A percentile compares a stretch with the other conserved stretches of the same genome.
phyloP scores from a whole-genome alignment of 2,888 invertebrate genomes.

The Hermodice carunculata region DNA sequence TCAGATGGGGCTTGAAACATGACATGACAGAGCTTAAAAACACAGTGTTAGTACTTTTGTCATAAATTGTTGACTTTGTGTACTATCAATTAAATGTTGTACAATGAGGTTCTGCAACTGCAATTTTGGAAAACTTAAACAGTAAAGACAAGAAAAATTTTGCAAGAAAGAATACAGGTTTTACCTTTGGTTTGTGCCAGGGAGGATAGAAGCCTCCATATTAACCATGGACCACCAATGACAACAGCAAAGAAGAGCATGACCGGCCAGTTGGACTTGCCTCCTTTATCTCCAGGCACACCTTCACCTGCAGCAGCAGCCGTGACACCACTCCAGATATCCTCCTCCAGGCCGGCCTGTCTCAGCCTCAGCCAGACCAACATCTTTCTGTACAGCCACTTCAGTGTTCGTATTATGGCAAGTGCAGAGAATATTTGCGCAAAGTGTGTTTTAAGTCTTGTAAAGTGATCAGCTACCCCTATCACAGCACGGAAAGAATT shows the following conservation, averaged over 20 bases:
- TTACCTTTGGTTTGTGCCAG: slow-evolving; percentile 52
- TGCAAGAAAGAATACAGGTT: background rate
- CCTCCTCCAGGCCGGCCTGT: slow-evolving; percentile 66
- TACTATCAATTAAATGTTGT: too few relatives aligned
- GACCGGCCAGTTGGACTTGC: slow-evolving; percentile 83
- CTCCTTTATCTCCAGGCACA: slow-evolving; percentile 53
- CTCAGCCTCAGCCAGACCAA: slow-evolving; percentile 75
- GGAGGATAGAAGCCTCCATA: slow-evolving; percentile 82
- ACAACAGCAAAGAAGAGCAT: slow-evolving; percentile 90
- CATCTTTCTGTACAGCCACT: slow-evolving; percentile 85
- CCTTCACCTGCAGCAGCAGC: slow-evolving; percentile 45
- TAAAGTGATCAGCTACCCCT: slow-evolving; percentile 96
- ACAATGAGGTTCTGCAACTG: too few relatives aligned
- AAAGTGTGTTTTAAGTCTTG: slow-evolving; percentile 84
- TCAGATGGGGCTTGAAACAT: too few relatives aligned
- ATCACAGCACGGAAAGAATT: slow-evolving; percentile 96
- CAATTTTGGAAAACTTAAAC: too few relatives aligned
- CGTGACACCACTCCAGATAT: slow-evolving; percentile 63
- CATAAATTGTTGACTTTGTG: too few relatives aligned
- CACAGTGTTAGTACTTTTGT: too few relatives aligned
- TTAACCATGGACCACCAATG: slow-evolving; percentile 91
- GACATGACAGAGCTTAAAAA: too few relatives aligned
- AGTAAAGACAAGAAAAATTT: background rate
- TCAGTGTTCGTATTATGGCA: slow-evolving; percentile 83
- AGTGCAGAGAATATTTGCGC: slow-evolving; percentile 90